A percentile compares a stretch with the other conserved stretches of the same genome.
phyloP scores from a whole-genome alignment of 2,888 invertebrate genomes.

The Heterodera filipjevi region DNA sequence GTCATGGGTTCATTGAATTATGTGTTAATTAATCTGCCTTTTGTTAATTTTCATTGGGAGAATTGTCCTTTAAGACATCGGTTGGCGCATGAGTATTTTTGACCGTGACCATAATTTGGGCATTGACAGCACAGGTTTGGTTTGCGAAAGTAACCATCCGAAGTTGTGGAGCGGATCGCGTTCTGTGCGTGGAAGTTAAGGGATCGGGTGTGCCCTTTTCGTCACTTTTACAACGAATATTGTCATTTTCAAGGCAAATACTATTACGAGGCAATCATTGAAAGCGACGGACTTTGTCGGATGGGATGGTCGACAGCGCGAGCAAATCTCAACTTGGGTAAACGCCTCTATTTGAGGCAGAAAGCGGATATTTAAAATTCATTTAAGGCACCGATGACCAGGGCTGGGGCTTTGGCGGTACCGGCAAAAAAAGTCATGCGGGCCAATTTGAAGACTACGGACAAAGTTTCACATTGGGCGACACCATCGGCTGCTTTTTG shows the following conservation, averaged over 20 bases:
- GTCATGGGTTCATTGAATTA: not conserved
- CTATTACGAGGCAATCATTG: conserved; percentile 79
- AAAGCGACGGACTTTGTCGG: conserved; percentile 93
- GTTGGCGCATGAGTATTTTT: conserved; percentile 41
- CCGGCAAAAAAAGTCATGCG: conserved; percentile 93
- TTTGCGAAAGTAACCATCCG: conserved; percentile 69
- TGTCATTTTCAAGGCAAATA: conserved; percentile 66
- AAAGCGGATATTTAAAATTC: not conserved
- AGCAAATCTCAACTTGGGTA: conserved; percentile 83
- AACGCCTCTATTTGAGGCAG: conserved; percentile 37
- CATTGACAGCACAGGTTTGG: conserved; percentile 35
- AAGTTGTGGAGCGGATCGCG: conserved; percentile 93
- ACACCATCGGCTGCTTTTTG: conserved; percentile 89
- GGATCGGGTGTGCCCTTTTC: conserved; percentile 74
- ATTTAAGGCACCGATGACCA: conserved; percentile 76
- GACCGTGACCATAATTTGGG: conserved; percentile 44
- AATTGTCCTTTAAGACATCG: not conserved
- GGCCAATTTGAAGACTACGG: conserved; percentile 95
- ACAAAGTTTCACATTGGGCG: conserved; percentile 70
- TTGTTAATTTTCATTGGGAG: no score
- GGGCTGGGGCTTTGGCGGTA: conserved; percentile 96
- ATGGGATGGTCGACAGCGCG: conserved; percentile 92
- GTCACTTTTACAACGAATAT: not conserved
- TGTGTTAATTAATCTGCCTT: not conserved
- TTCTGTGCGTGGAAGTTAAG: conserved; percentile 82